Percentiles rank a stretch among this genome's conserved stretches.
phyloP scores from a whole-genome alignment of 2,888 invertebrate species.

The Chironomus tentans region DNA sequence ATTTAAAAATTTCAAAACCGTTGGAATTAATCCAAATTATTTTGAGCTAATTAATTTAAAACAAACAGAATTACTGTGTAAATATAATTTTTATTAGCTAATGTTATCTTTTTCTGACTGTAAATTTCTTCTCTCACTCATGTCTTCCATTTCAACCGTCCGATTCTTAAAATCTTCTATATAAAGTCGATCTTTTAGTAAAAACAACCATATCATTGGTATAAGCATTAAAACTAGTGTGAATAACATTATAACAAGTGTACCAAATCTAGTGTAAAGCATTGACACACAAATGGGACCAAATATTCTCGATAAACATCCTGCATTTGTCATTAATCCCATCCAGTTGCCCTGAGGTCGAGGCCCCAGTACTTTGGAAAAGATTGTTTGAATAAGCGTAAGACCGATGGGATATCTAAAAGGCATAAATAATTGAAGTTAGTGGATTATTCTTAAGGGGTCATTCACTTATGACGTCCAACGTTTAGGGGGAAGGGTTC shows the following conservation, averaged over 20 bases:
- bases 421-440: no score
- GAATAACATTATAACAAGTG: constrained; percentile 67
- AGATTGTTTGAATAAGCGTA: constrained; percentile 76
- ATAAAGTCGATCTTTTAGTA: constrained; percentile 41
- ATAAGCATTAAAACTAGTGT: constrained; percentile 62
- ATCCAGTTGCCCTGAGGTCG: constrained; percentile 59
- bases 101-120: not conserved
- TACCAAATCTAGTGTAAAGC: constrained; percentile 70
- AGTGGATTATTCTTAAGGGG: no score
- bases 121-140: not conserved
- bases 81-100: not conserved
- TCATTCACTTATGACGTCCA: no score
- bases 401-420: constrained; percentile 67
- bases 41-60: no score
- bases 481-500: no score
- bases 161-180: not conserved
- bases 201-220: constrained; percentile 56
- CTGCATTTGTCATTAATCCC: constrained; percentile 77
- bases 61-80: no score
- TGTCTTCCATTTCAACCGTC: not conserved
- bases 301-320: constrained; percentile 71
- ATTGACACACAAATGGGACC: constrained; percentile 75
- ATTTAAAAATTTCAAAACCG: no score
- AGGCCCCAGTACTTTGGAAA: constrained; percentile 79
- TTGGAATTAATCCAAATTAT: no score